Evolutionary conservation across 2,113 vertebrate species (phyloP).

Genomic region (Clarias gariepinus): DNA sequence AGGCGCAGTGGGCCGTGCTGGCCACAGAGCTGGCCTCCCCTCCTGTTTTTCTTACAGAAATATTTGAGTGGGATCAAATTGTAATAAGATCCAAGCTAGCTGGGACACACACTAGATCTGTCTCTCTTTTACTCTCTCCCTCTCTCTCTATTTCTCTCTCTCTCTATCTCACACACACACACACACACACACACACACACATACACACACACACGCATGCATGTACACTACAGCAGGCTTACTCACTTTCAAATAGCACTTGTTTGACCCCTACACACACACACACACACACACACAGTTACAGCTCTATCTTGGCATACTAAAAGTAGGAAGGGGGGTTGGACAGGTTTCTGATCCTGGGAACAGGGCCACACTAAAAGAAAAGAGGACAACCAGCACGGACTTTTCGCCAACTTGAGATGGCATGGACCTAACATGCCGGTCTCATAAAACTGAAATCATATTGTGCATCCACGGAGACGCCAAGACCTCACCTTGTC

Average conservation of each 20-base stretch:
- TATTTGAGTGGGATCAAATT: slow-evolving; percentile 82
- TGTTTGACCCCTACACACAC: slow-evolving; percentile 30
- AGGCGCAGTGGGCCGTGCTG: slow-evolving; percentile 67
- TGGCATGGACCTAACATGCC: slow-evolving; percentile 57
- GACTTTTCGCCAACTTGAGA: slow-evolving; percentile 66
- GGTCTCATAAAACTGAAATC: slow-evolving; percentile 52
- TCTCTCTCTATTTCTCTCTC: slow-evolving; percentile 41
- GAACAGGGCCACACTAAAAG: slow-evolving; percentile 71
- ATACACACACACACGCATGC: slow-evolving; percentile 40
- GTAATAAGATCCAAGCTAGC: slow-evolving; percentile 77
- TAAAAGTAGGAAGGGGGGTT: slow-evolving; percentile 58
- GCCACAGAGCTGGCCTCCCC: slow-evolving; percentile 66
- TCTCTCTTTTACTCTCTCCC: slow-evolving; percentile 39
- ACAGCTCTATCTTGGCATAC: slow-evolving; percentile 59
- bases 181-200: slow-evolving; percentile 36
- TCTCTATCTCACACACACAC: slow-evolving; percentile 30
- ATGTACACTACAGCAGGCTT: not conserved
- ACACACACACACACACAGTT: not conserved
- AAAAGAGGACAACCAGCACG: slow-evolving; percentile 63
- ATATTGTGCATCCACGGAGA: slow-evolving; percentile 51
- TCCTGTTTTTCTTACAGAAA: slow-evolving; percentile 80
- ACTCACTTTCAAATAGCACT: slow-evolving; percentile 18
- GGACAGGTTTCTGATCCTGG: slow-evolving; percentile 60
- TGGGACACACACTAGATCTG: slow-evolving; percentile 64
- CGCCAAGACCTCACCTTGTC: slow-evolving; percentile 33